A percentile compares a stretch with the other conserved stretches of the same genome.
Evolutionary conservation across 1,140 invertebrate species (phyloP).

Genomic region (Heterodera carotae): DNA sequence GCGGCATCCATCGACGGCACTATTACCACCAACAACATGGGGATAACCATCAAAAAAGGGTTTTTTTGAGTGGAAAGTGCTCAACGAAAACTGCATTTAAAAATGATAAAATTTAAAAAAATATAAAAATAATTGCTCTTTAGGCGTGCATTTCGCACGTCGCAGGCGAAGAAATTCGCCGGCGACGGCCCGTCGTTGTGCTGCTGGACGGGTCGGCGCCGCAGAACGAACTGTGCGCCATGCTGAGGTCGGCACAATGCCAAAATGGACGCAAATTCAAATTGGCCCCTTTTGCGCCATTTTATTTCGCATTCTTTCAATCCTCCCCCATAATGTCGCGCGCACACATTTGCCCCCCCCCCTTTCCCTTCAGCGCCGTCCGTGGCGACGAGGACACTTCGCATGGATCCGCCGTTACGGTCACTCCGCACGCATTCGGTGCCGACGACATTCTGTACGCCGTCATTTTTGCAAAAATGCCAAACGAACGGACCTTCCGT

Average conservation of each 20-base stretch:
- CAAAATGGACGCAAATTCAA: too few relatives aligned
- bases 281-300: too few relatives aligned
- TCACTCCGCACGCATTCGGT: slow-evolving; percentile 7
- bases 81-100: too few relatives aligned
- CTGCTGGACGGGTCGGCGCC: slow-evolving; percentile 7
- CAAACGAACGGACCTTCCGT: slow-evolving; percentile 19
- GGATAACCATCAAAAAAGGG: too few relatives aligned
- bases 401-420: too few relatives aligned
- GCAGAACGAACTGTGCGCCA: not conserved
- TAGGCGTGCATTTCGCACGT: slow-evolving; percentile 14
- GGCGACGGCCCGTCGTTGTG: slow-evolving; percentile 15
- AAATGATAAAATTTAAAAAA: too few relatives aligned
- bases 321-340: too few relatives aligned
- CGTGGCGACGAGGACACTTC: not conserved
- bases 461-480: slow-evolving; percentile 8
- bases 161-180: slow-evolving; percentile 7
- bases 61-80: too few relatives aligned
- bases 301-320: too few relatives aligned
- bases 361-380: not conserved
- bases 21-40: too few relatives aligned
- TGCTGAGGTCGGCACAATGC: not conserved
- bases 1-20: not conserved
- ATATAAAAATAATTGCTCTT: too few relatives aligned
- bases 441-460: slow-evolving; percentile 11
- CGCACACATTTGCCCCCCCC: too few relatives aligned